Percentiles rank a stretch among this genome's conserved stretches.
Conservation (phyloP, 2,113 vertebrate genomes). For the Hypanus sabinus region DNA sequence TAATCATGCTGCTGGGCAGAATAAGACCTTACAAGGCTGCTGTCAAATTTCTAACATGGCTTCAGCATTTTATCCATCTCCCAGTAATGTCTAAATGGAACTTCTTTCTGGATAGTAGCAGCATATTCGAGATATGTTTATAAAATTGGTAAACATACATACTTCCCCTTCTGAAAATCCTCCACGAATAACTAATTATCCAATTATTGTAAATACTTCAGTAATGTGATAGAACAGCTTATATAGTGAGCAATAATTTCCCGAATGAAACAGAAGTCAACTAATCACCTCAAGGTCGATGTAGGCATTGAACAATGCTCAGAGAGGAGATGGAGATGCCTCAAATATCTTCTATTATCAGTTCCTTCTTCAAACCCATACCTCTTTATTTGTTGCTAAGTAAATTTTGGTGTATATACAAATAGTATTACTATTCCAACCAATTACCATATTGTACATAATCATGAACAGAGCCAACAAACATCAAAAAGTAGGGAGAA, state of each 20-base stretch:
- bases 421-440: neutral
- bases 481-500: neutral
- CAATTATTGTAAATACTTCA: conserved; percentile 11
- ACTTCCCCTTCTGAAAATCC: neutral
- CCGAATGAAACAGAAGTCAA: neutral
- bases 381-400: neutral
- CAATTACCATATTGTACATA: neutral
- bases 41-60: neutral
- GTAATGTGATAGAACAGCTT: neutral
- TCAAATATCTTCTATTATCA: neutral
- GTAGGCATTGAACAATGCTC: neutral
- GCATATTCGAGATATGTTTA: neutral
- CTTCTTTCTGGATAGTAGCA: neutral
- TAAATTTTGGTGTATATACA: neutral
- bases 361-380: neutral
- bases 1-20: neutral
- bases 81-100: neutral
- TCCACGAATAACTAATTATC: neutral
- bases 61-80: neutral
- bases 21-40: neutral
- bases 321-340: neutral
- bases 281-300: neutral
- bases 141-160: neutral
- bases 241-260: neutral
- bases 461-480: neutral